Evolutionary conservation across 2,888 invertebrate species (phyloP), one percentile per base, ranked within the genome.

Genomic region (Catocala sponsa): DNA sequence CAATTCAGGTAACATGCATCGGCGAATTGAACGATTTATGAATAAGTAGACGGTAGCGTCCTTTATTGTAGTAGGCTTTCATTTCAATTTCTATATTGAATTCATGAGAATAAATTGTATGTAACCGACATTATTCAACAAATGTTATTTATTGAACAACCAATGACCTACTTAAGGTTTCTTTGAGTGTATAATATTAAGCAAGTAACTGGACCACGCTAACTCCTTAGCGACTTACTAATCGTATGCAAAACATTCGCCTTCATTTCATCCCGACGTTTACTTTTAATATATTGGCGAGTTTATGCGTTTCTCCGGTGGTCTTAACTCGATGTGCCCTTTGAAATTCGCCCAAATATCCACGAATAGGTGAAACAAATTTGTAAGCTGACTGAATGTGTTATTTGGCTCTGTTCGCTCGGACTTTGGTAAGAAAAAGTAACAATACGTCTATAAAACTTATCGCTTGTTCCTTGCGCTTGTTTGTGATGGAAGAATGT

Each of bases 391-490:
- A 82, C 78, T 81, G 81, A 81, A 76, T 74, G 66, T 65, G 79
- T 90, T 88, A 89, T 88, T 85, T 80, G 68, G 55, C 32, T 68
- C 73, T 77, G 76, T 76, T 73, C 73, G 55, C 56, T 65, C 50
- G 63, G 70, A 77, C 79, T 69, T 76, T 63, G 60, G 68, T n/a
- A 62, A 74, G 74, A 57, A 72, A 74, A 81, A 82, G 82, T 79
- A 91, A 92, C 91, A 92, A 93, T 93, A 86, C 86, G 67, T 72
- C 91, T 86, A 92, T 93, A 93, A 93, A 93, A 90, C 73, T 86
- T 88, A 90, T 88, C 82, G 86, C 82, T 75, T 79, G 78, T 72
- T 82, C 80, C 80, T 76, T 75, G 76, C 79, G 79, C 75, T 64
- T 76, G 81, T 80, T 81, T 80, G 80, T 78, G 78, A 78, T 79